These are phyloP conservation scores for Morus bassanus DNA, from an alignment of 2,797 vertebrate genomes.

Conservation along the genomic window DNA sequence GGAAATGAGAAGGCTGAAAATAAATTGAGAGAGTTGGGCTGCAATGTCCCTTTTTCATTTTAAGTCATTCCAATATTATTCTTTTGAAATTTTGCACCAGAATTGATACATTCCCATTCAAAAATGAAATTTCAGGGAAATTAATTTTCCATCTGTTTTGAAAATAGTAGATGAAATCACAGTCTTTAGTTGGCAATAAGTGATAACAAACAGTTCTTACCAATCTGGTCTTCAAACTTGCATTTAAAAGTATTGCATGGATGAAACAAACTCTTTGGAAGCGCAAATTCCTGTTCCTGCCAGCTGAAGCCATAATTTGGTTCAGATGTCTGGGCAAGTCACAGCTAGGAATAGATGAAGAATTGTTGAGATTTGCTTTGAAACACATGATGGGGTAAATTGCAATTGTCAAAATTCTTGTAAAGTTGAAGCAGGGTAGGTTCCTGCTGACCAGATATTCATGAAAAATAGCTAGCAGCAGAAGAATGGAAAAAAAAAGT, in stretches of 20 bases:
- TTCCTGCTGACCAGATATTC: constrained; percentile 40
- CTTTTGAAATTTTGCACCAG: neutral
- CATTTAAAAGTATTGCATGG: neutral
- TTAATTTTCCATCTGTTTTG: neutral
- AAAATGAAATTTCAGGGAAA: neutral
- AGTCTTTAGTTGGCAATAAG: neutral
- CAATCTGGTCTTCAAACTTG: neutral
- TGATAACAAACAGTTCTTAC: neutral
- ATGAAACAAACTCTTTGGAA: neutral
- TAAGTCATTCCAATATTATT: neutral
- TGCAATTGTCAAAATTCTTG: constrained; percentile 57
- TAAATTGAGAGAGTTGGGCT: neutral
- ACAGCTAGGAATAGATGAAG: constrained; percentile 37
- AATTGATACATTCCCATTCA: neutral
- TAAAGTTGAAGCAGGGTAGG: constrained; percentile 21
- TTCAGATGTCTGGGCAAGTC: constrained; percentile 46
- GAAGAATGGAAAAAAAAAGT: constrained; percentile 30
- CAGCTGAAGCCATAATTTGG: constrained; percentile 41
- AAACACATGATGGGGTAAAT: constrained; percentile 30
- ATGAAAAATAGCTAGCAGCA: constrained; percentile 36
- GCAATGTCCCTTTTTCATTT: neutral
- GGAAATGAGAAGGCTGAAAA: neutral
- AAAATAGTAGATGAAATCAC: neutral
- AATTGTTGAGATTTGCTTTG: constrained; percentile 49
- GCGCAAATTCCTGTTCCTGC: neutral